Evolutionary conservation across 2,888 invertebrate genomes (phyloP).

Genomic region (Polymixis flavicincta): DNA sequence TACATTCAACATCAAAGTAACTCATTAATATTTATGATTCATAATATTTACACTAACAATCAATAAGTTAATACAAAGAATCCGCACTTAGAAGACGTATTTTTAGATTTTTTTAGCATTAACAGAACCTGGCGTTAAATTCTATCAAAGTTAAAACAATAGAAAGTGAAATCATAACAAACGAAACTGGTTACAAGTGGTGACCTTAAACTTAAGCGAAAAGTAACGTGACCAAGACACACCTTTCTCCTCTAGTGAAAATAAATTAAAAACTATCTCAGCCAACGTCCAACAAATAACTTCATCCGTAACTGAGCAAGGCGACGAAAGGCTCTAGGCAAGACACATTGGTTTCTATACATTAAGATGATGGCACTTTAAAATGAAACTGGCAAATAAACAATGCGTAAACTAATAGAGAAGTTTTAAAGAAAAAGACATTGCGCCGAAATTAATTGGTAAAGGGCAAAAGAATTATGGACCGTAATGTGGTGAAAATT

Average conservation of each 20-base stretch:
- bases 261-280: constrained; percentile 27
- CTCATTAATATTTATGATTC: constrained; percentile 20
- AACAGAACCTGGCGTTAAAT: no score
- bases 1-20: neutral
- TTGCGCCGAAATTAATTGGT: neutral
- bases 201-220: constrained; percentile 82
- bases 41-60: neutral
- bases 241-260: constrained; percentile 75
- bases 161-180: constrained; percentile 83
- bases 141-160: constrained; percentile 41
- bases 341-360: neutral
- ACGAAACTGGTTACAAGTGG: constrained; percentile 73
- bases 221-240: constrained; percentile 47
- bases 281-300: constrained; percentile 5
- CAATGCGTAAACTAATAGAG: neutral
- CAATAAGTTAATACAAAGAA: neutral
- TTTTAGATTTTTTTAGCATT: no score
- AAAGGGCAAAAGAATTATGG: no score
- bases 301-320: neutral
- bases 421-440: neutral
- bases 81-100: neutral
- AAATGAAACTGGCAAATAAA: neutral
- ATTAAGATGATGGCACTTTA: no score
- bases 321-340: constrained; percentile 2
- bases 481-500: neutral